phyloP scores from a whole-genome alignment of 2,113 vertebrate species.

The Sphaerodactylus townsendi region DNA sequence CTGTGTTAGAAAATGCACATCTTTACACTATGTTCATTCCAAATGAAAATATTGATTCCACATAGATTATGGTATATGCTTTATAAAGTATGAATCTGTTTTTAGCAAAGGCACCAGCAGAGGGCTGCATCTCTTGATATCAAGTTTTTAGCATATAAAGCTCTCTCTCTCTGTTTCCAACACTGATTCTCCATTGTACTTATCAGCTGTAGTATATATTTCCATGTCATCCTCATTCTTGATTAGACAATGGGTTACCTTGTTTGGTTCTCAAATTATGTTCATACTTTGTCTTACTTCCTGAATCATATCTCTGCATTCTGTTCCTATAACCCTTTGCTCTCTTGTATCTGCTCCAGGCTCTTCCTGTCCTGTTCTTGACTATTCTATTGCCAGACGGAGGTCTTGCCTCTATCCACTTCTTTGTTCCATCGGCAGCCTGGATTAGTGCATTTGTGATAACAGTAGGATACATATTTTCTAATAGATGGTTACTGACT shows the following conservation, averaged over 20 bases:
- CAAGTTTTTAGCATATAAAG: neutral
- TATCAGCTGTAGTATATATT: neutral
- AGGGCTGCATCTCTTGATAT: neutral
- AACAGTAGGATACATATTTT: too few species aligned
- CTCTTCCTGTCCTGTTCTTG: too few species aligned
- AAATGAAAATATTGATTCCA: neutral
- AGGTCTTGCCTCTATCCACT: neutral
- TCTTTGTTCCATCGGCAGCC: neutral
- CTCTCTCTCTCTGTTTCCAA: neutral
- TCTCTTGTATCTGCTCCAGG: too few species aligned
- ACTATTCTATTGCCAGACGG: too few species aligned
- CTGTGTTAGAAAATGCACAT: neutral
- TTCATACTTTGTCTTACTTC: neutral
- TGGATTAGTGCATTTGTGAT: too few species aligned
- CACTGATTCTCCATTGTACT: neutral
- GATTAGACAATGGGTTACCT: neutral
- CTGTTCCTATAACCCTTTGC: too few species aligned
- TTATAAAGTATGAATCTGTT: neutral
- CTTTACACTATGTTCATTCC: neutral
- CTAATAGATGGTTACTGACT: neutral
- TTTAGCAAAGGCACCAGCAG: neutral
- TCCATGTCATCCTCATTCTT: neutral
- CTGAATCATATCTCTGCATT: neutral
- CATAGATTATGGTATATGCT: neutral
- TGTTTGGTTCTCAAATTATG: neutral